Evolutionary conservation across 2,888 invertebrate genomes (phyloP).

Genomic region (Belgica antarctica): DNA sequence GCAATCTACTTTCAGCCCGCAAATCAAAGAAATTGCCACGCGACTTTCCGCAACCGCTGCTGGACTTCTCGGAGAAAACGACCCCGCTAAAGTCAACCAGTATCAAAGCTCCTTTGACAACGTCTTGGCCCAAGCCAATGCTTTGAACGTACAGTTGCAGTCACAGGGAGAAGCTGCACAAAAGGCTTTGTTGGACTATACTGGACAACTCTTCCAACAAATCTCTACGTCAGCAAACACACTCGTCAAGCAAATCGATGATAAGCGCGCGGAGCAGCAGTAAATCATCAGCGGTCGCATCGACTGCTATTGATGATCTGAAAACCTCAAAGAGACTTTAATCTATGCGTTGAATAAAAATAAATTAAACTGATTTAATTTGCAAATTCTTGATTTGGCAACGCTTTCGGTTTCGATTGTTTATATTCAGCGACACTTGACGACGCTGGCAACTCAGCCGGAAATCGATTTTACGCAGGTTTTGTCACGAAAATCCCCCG

Average conservation of each 20-base stretch:
- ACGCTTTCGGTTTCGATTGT: too few relatives aligned
- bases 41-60: constrained; percentile 14
- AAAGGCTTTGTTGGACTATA: background rate
- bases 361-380: constrained; percentile 8
- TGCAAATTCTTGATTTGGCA: too few relatives aligned
- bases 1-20: too few relatives aligned
- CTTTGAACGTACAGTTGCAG: background rate
- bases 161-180: constrained; percentile 9
- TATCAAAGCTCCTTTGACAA: constrained; percentile 10
- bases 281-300: too few relatives aligned
- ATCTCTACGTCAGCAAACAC: constrained; percentile 12
- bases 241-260: constrained; percentile 22
- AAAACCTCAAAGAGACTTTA: background rate
- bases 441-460: too few relatives aligned
- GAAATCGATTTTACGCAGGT: too few relatives aligned
- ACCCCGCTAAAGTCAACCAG: constrained; percentile 3
- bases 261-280: background rate
- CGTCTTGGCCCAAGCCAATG: constrained; percentile 28
- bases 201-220: constrained; percentile 13
- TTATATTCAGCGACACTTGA: too few relatives aligned
- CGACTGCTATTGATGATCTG: background rate
- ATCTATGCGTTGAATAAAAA: background rate
- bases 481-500: too few relatives aligned
- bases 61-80: constrained; percentile 6
- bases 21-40: too few relatives aligned